Evolutionary conservation across 2,113 vertebrate species (phyloP).

Genomic region (Rissa tridactyla): DNA sequence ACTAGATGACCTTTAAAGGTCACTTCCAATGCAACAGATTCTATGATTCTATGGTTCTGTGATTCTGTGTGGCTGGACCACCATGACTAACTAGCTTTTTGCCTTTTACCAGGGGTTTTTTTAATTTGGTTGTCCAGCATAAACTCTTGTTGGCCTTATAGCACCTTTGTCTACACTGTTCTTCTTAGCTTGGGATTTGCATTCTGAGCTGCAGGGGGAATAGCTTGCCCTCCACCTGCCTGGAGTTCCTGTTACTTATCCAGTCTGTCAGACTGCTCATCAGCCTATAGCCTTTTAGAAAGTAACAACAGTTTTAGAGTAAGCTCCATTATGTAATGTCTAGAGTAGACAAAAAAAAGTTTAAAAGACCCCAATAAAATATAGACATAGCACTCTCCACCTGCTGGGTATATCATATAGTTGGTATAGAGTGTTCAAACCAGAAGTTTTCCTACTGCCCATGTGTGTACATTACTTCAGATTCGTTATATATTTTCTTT

Average conservation of each 20-base stretch:
- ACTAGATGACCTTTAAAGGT: no score
- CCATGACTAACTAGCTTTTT: neutral
- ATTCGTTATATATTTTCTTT: neutral
- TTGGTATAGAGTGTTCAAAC: neutral
- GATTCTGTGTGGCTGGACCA: neutral
- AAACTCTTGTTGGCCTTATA: neutral
- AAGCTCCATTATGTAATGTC: neutral
- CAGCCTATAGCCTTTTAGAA: neutral
- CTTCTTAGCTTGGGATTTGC: neutral
- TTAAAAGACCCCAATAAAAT: neutral
- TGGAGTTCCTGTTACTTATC: neutral
- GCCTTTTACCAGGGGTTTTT: neutral
- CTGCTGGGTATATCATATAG: neutral
- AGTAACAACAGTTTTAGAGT: neutral
- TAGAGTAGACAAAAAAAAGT: no score
- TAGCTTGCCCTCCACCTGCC: accelerated
- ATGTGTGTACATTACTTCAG: neutral
- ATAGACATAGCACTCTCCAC: neutral
- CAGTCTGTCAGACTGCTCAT: accelerated
- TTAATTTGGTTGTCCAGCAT: neutral
- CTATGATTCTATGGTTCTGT: neutral
- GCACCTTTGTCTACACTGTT: neutral
- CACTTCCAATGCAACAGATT: no score
- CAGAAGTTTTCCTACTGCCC: neutral
- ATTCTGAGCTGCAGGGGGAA: neutral